Conservation (phyloP, 2,888 invertebrate genomes). For the Seladonia tumulorum region DNA sequence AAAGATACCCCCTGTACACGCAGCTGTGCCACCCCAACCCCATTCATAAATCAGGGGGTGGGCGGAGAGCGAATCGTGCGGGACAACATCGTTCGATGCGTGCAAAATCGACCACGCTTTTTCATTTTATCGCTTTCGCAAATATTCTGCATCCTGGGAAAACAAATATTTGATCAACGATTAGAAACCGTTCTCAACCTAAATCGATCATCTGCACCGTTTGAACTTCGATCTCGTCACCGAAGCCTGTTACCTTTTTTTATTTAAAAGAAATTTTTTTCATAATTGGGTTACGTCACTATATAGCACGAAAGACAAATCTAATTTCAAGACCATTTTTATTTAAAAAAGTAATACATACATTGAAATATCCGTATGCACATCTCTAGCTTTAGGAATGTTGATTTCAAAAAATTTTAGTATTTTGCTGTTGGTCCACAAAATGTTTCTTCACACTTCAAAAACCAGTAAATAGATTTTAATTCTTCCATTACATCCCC, state of each 20-base stretch:
- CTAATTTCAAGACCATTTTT: neutral
- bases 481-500: no score
- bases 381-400: neutral
- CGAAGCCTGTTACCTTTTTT: no score
- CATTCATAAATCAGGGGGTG: slow-evolving; percentile 42
- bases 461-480: neutral
- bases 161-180: no score
- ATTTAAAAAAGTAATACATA: no score
- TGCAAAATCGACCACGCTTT: neutral
- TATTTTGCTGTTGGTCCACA: no score
- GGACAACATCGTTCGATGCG: slow-evolving; percentile 14
- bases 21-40: slow-evolving; percentile 43
- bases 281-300: no score
- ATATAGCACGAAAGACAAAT: no score
- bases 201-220: no score
- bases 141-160: neutral
- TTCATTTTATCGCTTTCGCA: neutral
- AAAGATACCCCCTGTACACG: slow-evolving; percentile 40
- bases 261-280: no score
- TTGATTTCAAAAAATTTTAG: no score
- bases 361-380: neutral
- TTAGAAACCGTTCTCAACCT: no score
- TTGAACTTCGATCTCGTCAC: no score
- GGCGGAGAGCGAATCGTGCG: slow-evolving; percentile 13
- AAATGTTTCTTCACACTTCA: neutral